These are phyloP conservation scores for Ellobius talpinus DNA, from an alignment of 2,113 vertebrate species.

Conservation along the genomic window DNA sequence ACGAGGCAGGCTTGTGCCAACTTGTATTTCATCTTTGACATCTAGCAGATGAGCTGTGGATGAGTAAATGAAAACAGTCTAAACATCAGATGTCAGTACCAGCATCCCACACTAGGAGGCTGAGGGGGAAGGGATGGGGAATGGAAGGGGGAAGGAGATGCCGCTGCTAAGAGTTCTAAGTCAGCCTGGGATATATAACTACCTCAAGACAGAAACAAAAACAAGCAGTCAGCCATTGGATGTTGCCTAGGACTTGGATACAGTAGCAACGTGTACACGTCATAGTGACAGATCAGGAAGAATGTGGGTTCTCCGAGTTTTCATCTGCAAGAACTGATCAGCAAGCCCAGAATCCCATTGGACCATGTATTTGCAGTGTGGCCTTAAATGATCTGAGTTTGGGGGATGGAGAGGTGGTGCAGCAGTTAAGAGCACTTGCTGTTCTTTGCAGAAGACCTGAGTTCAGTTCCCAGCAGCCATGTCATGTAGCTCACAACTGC, in stretches of 20 bases:
- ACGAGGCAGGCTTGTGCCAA: constrained; percentile 12
- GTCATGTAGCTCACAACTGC: not conserved
- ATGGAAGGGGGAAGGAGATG: not conserved
- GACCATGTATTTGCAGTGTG: not conserved
- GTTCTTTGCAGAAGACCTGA: not conserved
- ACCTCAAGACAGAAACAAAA: not conserved
- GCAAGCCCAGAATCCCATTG: not conserved
- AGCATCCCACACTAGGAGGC: not conserved
- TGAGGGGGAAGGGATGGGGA: no score
- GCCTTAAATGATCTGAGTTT: not conserved
- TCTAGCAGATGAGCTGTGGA: not conserved
- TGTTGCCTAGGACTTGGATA: not conserved
- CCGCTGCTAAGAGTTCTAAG: not conserved
- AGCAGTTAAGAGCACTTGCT: not conserved
- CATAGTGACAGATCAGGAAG: not conserved
- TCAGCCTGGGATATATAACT: not conserved
- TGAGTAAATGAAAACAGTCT: not conserved
- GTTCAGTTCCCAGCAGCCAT: no score
- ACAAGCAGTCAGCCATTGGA: not conserved
- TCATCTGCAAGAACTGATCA: not conserved
- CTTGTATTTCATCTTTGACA: constrained; percentile 40
- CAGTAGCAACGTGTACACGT: not conserved
- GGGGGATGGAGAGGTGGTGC: not conserved
- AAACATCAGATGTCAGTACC: not conserved
- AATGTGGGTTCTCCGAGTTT: not conserved